Evolutionary conservation across 2,113 vertebrate genomes (phyloP).

Genomic region (Microcebus lehilahytsara): DNA sequence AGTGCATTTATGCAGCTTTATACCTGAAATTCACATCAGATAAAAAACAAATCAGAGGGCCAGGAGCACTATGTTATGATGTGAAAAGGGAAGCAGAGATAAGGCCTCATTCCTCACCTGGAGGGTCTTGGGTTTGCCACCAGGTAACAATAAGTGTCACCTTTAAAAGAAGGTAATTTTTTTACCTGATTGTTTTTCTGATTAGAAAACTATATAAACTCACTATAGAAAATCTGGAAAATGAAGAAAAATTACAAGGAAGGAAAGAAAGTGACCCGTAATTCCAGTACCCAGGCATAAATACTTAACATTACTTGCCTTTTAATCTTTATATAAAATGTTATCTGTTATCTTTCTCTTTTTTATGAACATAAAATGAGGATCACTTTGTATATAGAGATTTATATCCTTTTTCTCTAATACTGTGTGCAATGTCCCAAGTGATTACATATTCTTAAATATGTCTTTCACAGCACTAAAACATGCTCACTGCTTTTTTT

Average conservation of each 20-base stretch:
- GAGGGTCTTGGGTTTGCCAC: neutral
- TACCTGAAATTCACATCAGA: neutral
- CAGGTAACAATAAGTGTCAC: neutral
- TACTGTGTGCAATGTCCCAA: neutral
- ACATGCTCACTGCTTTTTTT: neutral
- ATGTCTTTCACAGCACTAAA: neutral
- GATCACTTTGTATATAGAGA: neutral
- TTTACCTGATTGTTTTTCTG: neutral
- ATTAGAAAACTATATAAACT: neutral
- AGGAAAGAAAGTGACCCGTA: neutral
- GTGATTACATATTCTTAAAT: neutral
- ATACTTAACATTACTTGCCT: neutral
- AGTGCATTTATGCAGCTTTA: neutral
- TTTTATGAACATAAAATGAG: conserved; percentile 3
- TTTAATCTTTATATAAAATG: neutral
- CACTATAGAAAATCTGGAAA: neutral
- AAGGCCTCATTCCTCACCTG: neutral
- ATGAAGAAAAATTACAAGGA: neutral
- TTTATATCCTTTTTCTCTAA: neutral
- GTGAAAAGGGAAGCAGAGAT: neutral
- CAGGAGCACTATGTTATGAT: neutral
- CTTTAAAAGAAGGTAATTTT: neutral
- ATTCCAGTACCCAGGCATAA: neutral
- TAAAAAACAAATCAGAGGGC: neutral
- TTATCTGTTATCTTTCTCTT: neutral